Percentiles rank a stretch among this genome's conserved stretches.
phyloP scores from a whole-genome alignment of 2,888 invertebrate genomes.

The Monochamus alternatus region DNA sequence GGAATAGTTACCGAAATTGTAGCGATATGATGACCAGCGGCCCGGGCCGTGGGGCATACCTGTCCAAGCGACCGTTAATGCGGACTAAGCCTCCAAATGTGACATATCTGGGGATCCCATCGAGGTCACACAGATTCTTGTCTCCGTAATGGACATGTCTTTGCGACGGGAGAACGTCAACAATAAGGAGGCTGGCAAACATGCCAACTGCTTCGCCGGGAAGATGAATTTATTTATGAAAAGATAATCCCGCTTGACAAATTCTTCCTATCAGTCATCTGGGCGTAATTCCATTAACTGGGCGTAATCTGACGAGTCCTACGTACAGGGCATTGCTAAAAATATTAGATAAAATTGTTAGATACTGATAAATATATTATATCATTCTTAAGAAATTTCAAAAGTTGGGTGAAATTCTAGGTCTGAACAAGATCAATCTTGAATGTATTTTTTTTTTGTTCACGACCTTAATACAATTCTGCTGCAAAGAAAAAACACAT shows the following conservation, averaged over 20 bases:
- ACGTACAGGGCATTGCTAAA: neutral
- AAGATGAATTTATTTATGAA: constrained; percentile 42
- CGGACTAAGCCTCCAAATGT: constrained; percentile 48
- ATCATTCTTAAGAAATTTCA: too few species aligned
- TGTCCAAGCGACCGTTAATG: constrained; percentile 44
- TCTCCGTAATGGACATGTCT: constrained; percentile 51
- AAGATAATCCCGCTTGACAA: constrained; percentile 26
- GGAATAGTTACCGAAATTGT: neutral
- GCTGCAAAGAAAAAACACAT: too few species aligned
- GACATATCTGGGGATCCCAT: constrained; percentile 50
- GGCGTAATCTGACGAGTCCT: neutral
- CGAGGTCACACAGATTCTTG: constrained; percentile 42
- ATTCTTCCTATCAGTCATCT: constrained; percentile 13
- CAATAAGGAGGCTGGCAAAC: constrained; percentile 39
- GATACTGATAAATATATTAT: too few species aligned
- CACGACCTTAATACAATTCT: too few species aligned
- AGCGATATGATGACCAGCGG: constrained; percentile 32
- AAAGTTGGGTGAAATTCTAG: too few species aligned
- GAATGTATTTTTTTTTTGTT: too few species aligned
- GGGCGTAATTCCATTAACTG: neutral
- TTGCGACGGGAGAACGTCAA: constrained; percentile 45
- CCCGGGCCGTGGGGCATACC: constrained; percentile 30
- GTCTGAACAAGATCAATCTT: too few species aligned
- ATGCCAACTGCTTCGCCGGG: constrained; percentile 41
- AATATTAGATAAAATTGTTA: neutral